phyloP scores from a whole-genome alignment of 2,113 vertebrate genomes.

The Vimba vimba region DNA sequence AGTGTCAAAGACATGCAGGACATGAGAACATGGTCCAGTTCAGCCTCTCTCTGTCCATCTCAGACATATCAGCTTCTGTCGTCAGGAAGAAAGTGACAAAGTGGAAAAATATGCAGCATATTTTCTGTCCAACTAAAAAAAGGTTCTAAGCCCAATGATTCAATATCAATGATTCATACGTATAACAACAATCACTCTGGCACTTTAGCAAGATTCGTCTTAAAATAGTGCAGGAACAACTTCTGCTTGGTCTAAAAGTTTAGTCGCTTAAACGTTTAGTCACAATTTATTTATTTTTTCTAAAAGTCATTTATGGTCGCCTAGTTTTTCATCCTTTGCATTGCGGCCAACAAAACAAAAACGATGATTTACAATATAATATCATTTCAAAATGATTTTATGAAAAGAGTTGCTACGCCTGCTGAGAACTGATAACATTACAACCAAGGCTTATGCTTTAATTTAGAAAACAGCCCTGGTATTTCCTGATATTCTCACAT shows the following conservation, averaged over 20 bases:
- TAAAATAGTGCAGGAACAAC: no score
- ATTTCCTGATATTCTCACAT: neutral
- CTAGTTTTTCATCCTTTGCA: no score
- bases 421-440: neutral
- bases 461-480: neutral
- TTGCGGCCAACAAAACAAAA: no score
- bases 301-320: no score
- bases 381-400: no score
- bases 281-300: no score
- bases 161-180: no score
- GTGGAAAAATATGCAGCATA: neutral
- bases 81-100: neutral
- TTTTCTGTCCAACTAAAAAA: neutral
- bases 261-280: no score
- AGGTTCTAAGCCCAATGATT: neutral
- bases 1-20: conserved; percentile 12
- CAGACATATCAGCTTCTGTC: conserved; percentile 3
- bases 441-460: neutral
- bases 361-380: no score
- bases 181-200: no score
- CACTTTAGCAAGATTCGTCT: no score
- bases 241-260: no score
- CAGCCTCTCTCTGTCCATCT: neutral
- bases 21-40: neutral
- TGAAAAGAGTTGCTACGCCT: neutral